Evolutionary conservation across 2,888 invertebrate genomes (phyloP), one percentile per base, ranked within the genome.

Genomic region (Lysandra coridon): DNA sequence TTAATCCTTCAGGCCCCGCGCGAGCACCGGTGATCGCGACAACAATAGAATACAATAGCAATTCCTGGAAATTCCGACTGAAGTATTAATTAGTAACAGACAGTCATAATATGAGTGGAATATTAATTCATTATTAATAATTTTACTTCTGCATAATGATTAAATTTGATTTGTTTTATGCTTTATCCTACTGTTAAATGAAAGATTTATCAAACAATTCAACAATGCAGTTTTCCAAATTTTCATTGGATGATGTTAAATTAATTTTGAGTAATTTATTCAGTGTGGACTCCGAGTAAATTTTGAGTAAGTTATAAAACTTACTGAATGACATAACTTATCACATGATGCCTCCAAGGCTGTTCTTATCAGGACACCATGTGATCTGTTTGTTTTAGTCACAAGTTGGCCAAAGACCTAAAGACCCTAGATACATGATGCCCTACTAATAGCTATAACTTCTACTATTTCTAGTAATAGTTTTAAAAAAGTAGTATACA

Each of bases 331-430:
- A 53, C 78, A 49, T 73, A 53, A 78, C 53, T 69, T 78, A 40
- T 78, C 80, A 81, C 79, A 79, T 81, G 80, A 81, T 77, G 60
- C 37, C 40, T 69, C 14, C 76, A 76, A 17, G 53, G 74, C 7
- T 73, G 17, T 53, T 49, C 53, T 73, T 73, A 73, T 69, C 53
- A 53, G 6, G 37, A 62, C 23, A 30, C n/a, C 49, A 79, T 62
- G 62, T 76, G 79, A 76, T 62, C 17, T 14, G 69, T 69, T 69
- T 69, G 69, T 69, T 69, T 69, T 69, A 69, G 69, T 69, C 33
- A 37, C 33, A 69, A 69, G 33, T 69, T 33, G 69, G 14, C 69
- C 33, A 69, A 1, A 37, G 33, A 69, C 33, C 33, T 69, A 69
- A 5, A 33, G 33, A 4, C 69, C 69, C 33, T 69, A 37, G 33